phyloP scores from a whole-genome alignment of 2,113 vertebrate species.

The Grus americana region DNA sequence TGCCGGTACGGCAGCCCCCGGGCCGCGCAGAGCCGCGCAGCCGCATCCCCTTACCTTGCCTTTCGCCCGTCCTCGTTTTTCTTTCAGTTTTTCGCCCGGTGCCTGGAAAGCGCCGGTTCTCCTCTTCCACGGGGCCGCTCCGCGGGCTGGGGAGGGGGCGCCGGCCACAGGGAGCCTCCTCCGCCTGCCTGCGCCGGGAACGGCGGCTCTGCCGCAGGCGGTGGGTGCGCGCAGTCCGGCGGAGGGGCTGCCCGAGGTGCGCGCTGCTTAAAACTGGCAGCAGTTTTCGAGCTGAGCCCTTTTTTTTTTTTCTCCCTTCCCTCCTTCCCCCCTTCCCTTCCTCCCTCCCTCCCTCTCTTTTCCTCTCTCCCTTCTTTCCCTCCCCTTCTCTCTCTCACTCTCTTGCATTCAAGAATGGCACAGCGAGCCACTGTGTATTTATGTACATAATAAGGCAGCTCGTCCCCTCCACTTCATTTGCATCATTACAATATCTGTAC shows the following conservation, averaged over 20 bases:
- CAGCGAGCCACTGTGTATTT: constrained; percentile 76
- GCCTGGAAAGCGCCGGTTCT: neutral
- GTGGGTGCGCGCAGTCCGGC: neutral
- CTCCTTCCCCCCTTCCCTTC: neutral
- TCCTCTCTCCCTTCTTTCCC: constrained; percentile 48
- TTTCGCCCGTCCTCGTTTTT: neutral
- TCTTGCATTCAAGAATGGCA: constrained; percentile 67
- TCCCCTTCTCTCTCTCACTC: constrained; percentile 45
- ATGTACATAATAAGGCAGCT: constrained; percentile 78
- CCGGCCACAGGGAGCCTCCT: neutral
- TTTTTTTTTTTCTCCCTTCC: neutral
- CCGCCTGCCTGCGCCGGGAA: neutral
- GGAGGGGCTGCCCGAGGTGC: constrained; percentile 31
- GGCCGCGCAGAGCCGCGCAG: neutral
- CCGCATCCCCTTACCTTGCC: constrained; percentile 18
- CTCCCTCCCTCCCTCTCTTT: constrained; percentile 33
- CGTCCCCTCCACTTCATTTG: constrained; percentile 80
- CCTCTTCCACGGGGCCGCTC: neutral
- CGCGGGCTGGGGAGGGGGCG: neutral
- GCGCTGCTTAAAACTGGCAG: constrained; percentile 59
- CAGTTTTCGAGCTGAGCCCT: constrained; percentile 19
- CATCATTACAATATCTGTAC: constrained; percentile 81
- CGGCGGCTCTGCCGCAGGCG: neutral
- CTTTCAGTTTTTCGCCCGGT: neutral
- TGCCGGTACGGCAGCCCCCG: neutral